Evolutionary conservation across 2,888 invertebrate species (phyloP), one percentile per base, ranked within the genome.

Genomic region (Erannis defoliaria): DNA sequence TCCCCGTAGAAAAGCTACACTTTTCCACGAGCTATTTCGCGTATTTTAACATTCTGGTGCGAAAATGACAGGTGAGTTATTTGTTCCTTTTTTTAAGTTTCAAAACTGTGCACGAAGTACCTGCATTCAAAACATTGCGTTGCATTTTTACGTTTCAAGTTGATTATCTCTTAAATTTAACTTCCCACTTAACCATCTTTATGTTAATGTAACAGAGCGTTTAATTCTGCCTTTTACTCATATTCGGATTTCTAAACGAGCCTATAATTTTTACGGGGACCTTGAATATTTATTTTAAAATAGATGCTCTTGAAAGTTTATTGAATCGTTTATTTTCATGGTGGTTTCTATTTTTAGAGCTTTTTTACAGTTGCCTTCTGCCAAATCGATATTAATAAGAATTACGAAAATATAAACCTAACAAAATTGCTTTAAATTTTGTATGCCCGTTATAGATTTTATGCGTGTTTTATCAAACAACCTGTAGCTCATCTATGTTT

Each of bases 1-100:
- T 76, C 70, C 72, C 76, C 80, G 74, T 61, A 69, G 77, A 70
- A 77, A 78, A 79, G 35, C 42, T 31, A 51, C 49, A 51, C 45
- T 63, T 54, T 73, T 72, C 55, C 40, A 51, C 61, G 40, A 55
- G 16, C 48, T 42, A 26, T 55, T 31, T 37, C 35, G 31, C 1
- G 8, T 37, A 54, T 10, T 49, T 48, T 50, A 19, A 45, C 31
- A 59, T 40, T 57, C 14, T 21, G 31, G 14, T 35, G 33, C 31
- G 18, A 51, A 54, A 59, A 69, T 69, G 68, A 56, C 65, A n/a
- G 69, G 67, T 67, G 33, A 67, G 67, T 38, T n/a, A 29, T 26
- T 19, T 29, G 2, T 33, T n/a, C n/a, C n/a, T n/a, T 49, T 14
- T 49, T 5, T 21, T n/a, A 35, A n/a, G 9, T 16, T 6, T 2